These are phyloP conservation scores for Lepisosteus oculatus DNA, from an alignment of 2,113 vertebrate genomes.

Conservation along the genomic window DNA sequence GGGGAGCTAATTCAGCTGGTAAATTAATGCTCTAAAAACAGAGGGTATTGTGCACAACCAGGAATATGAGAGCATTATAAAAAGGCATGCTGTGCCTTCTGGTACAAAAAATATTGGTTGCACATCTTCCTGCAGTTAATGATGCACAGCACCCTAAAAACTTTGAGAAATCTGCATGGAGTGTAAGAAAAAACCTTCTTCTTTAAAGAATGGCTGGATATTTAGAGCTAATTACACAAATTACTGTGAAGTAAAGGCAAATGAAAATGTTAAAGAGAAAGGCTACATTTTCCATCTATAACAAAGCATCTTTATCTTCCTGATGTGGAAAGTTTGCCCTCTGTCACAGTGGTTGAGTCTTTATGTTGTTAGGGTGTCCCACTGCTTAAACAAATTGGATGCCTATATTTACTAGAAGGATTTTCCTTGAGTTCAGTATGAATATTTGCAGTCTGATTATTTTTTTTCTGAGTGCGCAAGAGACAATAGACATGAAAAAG, in stretches of 20 bases:
- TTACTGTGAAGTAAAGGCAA: neutral
- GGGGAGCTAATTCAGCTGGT: slow-evolving; percentile 5
- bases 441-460: too few relatives aligned
- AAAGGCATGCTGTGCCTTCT: slow-evolving; percentile 11
- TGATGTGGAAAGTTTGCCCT: too few relatives aligned
- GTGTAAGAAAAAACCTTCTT: neutral
- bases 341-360: too few relatives aligned
- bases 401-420: too few relatives aligned
- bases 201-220: neutral
- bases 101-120: slow-evolving; percentile 15
- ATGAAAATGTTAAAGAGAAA: neutral
- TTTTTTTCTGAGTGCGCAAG: too few relatives aligned
- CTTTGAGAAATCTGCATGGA: slow-evolving; percentile 5
- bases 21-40: slow-evolving; percentile 9
- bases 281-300: too few relatives aligned
- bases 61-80: slow-evolving; percentile 8
- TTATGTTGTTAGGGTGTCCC: too few relatives aligned
- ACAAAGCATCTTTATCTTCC: too few relatives aligned
- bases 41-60: slow-evolving; percentile 12
- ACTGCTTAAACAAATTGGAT: too few relatives aligned
- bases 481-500: too few relatives aligned
- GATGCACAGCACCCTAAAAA: slow-evolving; percentile 10
- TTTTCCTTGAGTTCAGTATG: too few relatives aligned
- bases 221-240: neutral
- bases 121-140: slow-evolving; percentile 6